These are phyloP conservation scores for Digitonthophagus gazella DNA, from an alignment of 2,888 invertebrate species.

Conservation along the genomic window DNA sequence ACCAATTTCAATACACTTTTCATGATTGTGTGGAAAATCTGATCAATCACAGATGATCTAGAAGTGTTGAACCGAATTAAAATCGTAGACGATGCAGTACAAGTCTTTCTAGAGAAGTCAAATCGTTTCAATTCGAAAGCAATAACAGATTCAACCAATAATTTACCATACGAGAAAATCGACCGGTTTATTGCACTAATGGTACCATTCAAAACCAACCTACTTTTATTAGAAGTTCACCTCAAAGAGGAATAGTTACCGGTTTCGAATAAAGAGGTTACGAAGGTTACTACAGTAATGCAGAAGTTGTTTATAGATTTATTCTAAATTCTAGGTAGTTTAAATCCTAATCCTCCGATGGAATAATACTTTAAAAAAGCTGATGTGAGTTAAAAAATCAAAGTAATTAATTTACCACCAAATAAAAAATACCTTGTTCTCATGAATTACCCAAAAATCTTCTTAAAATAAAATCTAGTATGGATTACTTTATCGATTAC, in stretches of 20 bases:
- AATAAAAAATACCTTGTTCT: too few relatives aligned
- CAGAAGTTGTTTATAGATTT: conserved; percentile 42
- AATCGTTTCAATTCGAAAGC: conserved; percentile 7
- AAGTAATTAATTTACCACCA: too few relatives aligned
- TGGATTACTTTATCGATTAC: too few relatives aligned
- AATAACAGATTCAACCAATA: conserved; percentile 18
- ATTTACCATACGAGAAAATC: conserved; percentile 34
- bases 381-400: too few relatives aligned
- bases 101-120: conserved; percentile 45
- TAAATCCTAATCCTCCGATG: conserved; percentile 40
- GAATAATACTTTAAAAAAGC: conserved; percentile 44
- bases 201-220: conserved; percentile 30
- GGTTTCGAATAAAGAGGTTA: conserved; percentile 19
- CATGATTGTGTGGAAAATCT: conserved; percentile 45
- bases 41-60: conserved; percentile 45
- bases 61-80: conserved; percentile 52
- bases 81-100: conserved; percentile 49
- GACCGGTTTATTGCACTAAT: conserved; percentile 23
- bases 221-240: conserved; percentile 39
- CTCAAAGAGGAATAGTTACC: conserved; percentile 37
- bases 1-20: conserved; percentile 40
- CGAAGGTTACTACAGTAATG: conserved; percentile 29
- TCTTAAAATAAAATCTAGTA: too few relatives aligned
- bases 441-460: too few relatives aligned
- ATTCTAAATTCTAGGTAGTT: conserved; percentile 57